Evolutionary conservation across 2,888 invertebrate genomes (phyloP).

Genomic region (Cordilura impudica): DNA sequence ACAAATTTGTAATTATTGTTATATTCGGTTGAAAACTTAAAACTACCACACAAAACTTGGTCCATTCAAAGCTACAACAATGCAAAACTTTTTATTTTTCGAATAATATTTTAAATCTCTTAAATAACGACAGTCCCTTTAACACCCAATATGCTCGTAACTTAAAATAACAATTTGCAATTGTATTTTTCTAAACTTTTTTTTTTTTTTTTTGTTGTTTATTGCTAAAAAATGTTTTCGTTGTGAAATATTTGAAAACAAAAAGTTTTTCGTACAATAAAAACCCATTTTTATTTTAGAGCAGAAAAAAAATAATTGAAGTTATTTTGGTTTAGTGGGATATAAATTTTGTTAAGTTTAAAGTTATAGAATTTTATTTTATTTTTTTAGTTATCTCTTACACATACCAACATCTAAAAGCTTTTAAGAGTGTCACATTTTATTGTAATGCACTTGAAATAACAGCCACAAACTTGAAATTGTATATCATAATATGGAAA

Average conservation of each 20-base stretch:
- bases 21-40: too few relatives aligned
- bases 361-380: background rate
- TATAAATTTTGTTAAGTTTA: background rate
- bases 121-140: background rate
- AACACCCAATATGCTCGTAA: too few relatives aligned
- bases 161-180: background rate
- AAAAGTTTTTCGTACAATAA: background rate
- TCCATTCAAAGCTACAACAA: too few relatives aligned
- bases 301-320: background rate
- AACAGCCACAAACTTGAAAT: constrained; percentile 9
- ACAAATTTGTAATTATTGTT: too few relatives aligned
- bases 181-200: background rate
- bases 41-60: too few relatives aligned
- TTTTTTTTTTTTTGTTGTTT: background rate
- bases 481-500: constrained; percentile 23
- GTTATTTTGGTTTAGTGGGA: background rate
- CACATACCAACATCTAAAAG: constrained; percentile 40
- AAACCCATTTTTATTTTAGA: background rate
- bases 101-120: background rate
- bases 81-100: too few relatives aligned
- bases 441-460: constrained; percentile 13
- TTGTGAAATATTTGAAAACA: too few relatives aligned
- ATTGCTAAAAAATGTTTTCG: too few relatives aligned
- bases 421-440: constrained; percentile 54
- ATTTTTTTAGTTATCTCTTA: background rate